These are phyloP conservation scores for Hylaea fasciaria DNA, from an alignment of 2,888 invertebrate species.

Conservation along the genomic window DNA sequence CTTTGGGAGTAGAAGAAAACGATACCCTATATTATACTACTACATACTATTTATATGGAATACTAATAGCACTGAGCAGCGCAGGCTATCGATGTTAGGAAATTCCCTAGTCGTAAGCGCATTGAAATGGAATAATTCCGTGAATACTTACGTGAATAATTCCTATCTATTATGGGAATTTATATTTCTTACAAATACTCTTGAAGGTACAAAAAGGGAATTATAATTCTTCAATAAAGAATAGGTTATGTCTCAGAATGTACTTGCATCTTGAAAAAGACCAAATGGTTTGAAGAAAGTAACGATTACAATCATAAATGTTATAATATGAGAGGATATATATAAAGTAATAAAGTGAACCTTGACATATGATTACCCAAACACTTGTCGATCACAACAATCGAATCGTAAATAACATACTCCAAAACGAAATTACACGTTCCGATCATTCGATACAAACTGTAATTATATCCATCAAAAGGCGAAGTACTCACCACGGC, in stretches of 20 bases:
- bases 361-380: constrained; percentile 19
- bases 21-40: constrained; percentile 28
- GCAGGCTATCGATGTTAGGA: constrained; percentile 16
- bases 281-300: no score
- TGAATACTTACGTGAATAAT: not conserved
- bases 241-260: no score
- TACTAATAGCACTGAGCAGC: constrained; percentile 18
- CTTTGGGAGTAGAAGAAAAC: constrained; percentile 49
- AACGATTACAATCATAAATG: no score
- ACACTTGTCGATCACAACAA: constrained; percentile 33
- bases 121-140: constrained; percentile 1
- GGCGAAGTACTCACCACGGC: constrained; percentile 47
- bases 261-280: no score
- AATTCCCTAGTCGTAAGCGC: not conserved
- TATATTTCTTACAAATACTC: no score
- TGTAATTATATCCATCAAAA: constrained; percentile 61
- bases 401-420: constrained; percentile 37
- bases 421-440: constrained; percentile 50
- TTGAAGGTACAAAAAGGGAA: no score
- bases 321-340: no score
- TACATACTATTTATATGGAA: constrained; percentile 26
- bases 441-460: constrained; percentile 49
- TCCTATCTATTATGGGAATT: not conserved
- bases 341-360: no score
- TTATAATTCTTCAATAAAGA: no score